Base-by-base conservation (phyloP, 2,888 invertebrate genomes). In the Trypoxylon attenuatum region DNA sequence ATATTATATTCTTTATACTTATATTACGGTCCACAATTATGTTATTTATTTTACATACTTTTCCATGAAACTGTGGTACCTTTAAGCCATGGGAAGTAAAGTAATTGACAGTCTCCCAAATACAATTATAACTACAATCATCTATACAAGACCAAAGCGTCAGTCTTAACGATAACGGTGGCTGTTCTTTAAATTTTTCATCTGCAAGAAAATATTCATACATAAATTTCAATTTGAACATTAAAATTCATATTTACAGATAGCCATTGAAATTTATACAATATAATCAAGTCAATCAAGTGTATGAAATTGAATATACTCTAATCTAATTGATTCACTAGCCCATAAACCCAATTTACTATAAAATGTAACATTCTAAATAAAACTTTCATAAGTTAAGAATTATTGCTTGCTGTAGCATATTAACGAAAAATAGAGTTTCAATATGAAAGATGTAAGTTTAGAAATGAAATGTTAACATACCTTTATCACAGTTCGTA, bases 1-100 rank as follows among this genome's bases (percentile, higher is more conserved):
- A 8, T 21, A 50, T 16, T 5, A 5, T 5, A 42, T 46, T 47
- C 56, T 22, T 16, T 56, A 66, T 42, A 49, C 13, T 5, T 29
- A 58, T 39, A 25, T 46, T 8, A n/a, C n/a, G n/a, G n/a, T n/a
- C n/a, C n/a, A n/a, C n/a, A n/a, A n/a, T n/a, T n/a, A n/a, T n/a
- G n/a, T n/a, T n/a, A n/a, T 16, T 21, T 1, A 38, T 46, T 29
- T 15, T 6, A 68, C 71, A 81, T 88, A 96, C 96, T 90, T 97
- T 98, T 80, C 98, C 98, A 90, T 95, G 92, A 88, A 98, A 98
- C 85, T 98, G 98, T 2, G 97, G 98, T 52, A 94, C 90, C n/a
- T 88, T 86, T 86, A 91, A 91, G 0, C 91, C 91, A 69, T 92
- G 89, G 59, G 90, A 90, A 41, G 90, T 84, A 83, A 95, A 97